Percentiles rank a stretch among this genome's conserved stretches.
phyloP scores from a whole-genome alignment of 2,888 invertebrate genomes.

The Aspidapion aeneum region DNA sequence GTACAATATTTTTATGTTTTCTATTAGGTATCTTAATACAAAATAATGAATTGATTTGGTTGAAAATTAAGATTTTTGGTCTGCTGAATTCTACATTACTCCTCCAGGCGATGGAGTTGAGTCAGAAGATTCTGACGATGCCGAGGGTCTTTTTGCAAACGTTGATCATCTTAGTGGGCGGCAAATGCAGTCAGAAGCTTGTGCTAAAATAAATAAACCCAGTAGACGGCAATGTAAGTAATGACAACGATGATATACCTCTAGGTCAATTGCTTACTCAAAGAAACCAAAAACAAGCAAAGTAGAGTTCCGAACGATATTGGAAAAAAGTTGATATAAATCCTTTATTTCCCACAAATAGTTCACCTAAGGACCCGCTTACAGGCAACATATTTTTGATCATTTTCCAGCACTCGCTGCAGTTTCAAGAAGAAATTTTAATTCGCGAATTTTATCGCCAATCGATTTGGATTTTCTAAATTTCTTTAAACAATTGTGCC shows the following conservation, averaged over 20 bases:
- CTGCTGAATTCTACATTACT: conserved; percentile 24
- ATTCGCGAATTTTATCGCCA: too few species aligned
- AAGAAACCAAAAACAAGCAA: too few species aligned
- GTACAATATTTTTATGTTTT: conserved; percentile 8
- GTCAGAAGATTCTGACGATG: conserved; percentile 7
- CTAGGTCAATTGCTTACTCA: conserved; percentile 6
- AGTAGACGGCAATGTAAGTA: conserved; percentile 4
- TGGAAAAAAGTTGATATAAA: conserved; percentile 13
- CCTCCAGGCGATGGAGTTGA: conserved; percentile 23
- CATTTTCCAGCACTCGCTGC: too few species aligned
- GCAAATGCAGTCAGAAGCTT: conserved; percentile 9
- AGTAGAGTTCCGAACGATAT: conserved; percentile 8
- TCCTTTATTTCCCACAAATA: too few species aligned
- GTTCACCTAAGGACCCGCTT: too few species aligned
- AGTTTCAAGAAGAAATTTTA: too few species aligned
- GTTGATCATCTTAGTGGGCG: conserved; percentile 18
- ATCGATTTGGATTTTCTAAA: too few species aligned
- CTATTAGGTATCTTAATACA: conserved; percentile 16
- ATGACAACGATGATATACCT: conserved; percentile 12
- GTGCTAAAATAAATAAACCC: conserved; percentile 5
- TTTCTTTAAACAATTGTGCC: too few species aligned
- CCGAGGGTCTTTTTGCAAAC: conserved; percentile 6
- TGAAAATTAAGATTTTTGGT: conserved; percentile 26
- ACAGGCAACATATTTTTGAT: too few species aligned
- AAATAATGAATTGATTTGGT: conserved; percentile 22